Evolutionary conservation across 1,140 invertebrate species (phyloP), one percentile per base, ranked within the genome.

Genomic region (Bradysia coprophila): DNA sequence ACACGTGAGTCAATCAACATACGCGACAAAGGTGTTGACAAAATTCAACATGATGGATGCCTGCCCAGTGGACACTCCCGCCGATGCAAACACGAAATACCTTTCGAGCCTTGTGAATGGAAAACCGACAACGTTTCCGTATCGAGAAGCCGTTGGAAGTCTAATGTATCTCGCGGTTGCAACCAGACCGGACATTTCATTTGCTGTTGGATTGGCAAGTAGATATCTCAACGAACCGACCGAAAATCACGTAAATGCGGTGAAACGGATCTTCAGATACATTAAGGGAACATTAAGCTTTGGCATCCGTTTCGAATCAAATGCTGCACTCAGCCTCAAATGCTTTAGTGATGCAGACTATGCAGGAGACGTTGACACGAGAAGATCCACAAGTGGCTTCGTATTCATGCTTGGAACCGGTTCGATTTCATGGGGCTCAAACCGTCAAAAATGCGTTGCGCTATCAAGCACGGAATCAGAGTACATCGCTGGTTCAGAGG

Each of bases 151-250:
- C 9, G 51, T 65, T 18, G 59, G 59, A 8, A 48, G 48, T n/a
- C 46, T 66, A 5, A 49, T 64, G 45, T 64, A 65, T 49, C 38
- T 66, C 4, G 47, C 51, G 3, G 48, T 43, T 13, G 45, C 45
- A n/a, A 62, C 64, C 36, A 38, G 66, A 34, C 65, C 62, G 18
- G 56, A 63, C 40, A 48, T 64, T 11, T 48, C 51, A 32, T 61
- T 46, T 44, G 47, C 51, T 34, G 49, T 59, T 6, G 48, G 49
- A 31, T 44, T 55, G 21, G 38, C 57, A 8, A 59, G 53, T 4
- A 62, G 40, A 59, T 68, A 50, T 50, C 59, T 41, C 38, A 52
- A 39, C 62, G 51, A 47, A 32, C 56, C 51, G 23, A 42, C 52
- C 34, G 34, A 49, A 37, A 40, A 46, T 5, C 57, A 67, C 44